Evolutionary conservation across 1,140 invertebrate genomes (phyloP), one percentile per base, ranked within the genome.

Genomic region (Bicyclus anynana): DNA sequence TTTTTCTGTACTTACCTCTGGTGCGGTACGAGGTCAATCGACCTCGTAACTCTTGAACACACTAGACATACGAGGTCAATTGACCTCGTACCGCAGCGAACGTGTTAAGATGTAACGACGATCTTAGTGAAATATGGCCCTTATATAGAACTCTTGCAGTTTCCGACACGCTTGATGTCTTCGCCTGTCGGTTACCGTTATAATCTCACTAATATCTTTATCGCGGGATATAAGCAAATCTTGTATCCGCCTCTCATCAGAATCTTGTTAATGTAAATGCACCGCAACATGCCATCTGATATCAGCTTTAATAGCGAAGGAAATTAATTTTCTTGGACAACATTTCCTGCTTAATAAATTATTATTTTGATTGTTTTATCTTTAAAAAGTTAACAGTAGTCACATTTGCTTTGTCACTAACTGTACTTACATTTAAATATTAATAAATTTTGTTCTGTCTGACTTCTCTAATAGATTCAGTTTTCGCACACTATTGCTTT

Each of bases 171-270:
- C 66, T 68, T 68, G 64, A 71, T 69, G 63, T 74, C 58, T 57
- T 74, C 72, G 79, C 78, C 77, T 81, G 77, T 72, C 77, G 64
- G 54, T 37, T 72, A 59, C 79, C 77, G 75, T 80, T 83, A 79
- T 61, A 54, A 65, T 51, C 42, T 66, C 55, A 56, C 63, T 51
- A 69, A 75, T 69, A 69, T 64, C 35, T 67, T 70, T 62, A 70
- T 64, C 55, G 38, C 37, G 49, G 62, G 29, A 54, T 63, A 57
- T 37, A 50, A 59, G 58, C 53, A 56, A 54, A 60, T 65, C 53
- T 67, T 62, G 46, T 55, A 50, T 65, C 54, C 51, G 44, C 49
- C 60, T 55, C 55, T 53, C 53, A 51, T 62, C 53, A 35, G 20
- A 42, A 62, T 48, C 29, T 37, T 23, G 33, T 20, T 44, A 44